Conservation (phyloP, 2,113 vertebrate species). For the Sinocyclocheilus anshuiensis region DNA sequence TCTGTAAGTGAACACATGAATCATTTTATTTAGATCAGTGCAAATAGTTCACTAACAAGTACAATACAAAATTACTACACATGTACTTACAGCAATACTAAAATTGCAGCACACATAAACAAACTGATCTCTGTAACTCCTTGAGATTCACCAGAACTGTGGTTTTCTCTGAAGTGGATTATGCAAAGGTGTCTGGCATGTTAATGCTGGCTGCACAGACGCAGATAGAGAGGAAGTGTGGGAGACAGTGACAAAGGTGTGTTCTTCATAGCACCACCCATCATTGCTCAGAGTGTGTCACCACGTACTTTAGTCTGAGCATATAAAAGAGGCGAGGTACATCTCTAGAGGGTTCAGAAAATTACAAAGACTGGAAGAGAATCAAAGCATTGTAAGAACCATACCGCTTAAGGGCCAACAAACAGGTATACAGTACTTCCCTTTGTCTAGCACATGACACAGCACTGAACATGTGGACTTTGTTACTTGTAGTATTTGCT, state of each 20-base stretch:
- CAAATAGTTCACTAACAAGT: neutral
- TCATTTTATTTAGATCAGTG: neutral
- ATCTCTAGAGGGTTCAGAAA: neutral
- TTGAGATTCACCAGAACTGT: neutral
- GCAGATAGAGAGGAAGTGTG: conserved; percentile 35
- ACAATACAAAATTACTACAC: neutral
- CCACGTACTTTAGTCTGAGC: conserved; percentile 33
- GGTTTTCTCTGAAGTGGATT: neutral
- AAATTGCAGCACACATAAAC: neutral
- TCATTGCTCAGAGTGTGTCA: conserved; percentile 42
- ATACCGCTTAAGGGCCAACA: neutral
- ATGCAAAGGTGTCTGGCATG: neutral
- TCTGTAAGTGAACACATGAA: neutral
- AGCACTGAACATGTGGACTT: conserved; percentile 50
- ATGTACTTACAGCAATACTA: neutral
- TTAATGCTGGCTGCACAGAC: neutral
- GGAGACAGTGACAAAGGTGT: conserved; percentile 36
- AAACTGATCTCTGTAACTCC: neutral
- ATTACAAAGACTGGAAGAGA: neutral
- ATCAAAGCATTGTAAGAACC: neutral
- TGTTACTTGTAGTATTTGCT: conserved; percentile 29
- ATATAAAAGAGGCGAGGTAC: conserved; percentile 49
- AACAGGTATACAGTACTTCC: neutral
- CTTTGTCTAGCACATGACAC: neutral
- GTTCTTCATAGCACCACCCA: conserved; percentile 47